phyloP scores from a whole-genome alignment of 2,113 vertebrate genomes.

The Percina caprodes region DNA sequence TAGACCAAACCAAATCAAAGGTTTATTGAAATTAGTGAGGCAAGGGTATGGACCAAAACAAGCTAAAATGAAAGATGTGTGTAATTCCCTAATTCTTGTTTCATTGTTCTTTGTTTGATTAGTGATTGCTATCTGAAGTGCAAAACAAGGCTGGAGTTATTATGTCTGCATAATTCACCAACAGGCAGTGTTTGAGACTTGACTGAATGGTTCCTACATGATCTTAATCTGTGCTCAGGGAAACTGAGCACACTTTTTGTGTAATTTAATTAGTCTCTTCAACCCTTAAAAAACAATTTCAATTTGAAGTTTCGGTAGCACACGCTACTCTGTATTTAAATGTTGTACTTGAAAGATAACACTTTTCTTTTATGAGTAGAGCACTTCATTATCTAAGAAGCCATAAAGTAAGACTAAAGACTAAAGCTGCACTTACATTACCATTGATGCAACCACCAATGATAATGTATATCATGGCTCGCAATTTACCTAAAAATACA shows the following conservation, averaged over 20 bases:
- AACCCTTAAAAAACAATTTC: slow-evolving; percentile 31
- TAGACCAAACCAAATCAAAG: slow-evolving; percentile 52
- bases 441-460: not conserved
- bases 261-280: slow-evolving; percentile 61
- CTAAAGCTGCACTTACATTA: slow-evolving; percentile 6
- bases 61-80: slow-evolving; percentile 20
- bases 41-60: slow-evolving; percentile 15
- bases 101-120: slow-evolving; percentile 40
- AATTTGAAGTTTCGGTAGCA: slow-evolving; percentile 19
- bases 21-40: slow-evolving; percentile 5
- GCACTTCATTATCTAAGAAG: slow-evolving; percentile 11
- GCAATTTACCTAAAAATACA: not conserved
- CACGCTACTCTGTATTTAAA: not conserved
- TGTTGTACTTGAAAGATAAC: slow-evolving; percentile 18
- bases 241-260: slow-evolving; percentile 34
- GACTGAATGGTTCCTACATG: slow-evolving; percentile 30
- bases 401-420: not conserved
- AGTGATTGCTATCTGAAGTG: slow-evolving; percentile 43
- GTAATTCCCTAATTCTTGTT: slow-evolving; percentile 13
- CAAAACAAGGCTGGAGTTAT: slow-evolving; percentile 34
- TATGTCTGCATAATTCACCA: slow-evolving; percentile 41
- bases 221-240: slow-evolving; percentile 55
- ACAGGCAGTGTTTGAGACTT: slow-evolving; percentile 18
- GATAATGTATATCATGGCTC: not conserved
- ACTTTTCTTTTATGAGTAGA: not conserved